Conservation (phyloP, 2,113 vertebrate species). For the Sapajus apella region DNA sequence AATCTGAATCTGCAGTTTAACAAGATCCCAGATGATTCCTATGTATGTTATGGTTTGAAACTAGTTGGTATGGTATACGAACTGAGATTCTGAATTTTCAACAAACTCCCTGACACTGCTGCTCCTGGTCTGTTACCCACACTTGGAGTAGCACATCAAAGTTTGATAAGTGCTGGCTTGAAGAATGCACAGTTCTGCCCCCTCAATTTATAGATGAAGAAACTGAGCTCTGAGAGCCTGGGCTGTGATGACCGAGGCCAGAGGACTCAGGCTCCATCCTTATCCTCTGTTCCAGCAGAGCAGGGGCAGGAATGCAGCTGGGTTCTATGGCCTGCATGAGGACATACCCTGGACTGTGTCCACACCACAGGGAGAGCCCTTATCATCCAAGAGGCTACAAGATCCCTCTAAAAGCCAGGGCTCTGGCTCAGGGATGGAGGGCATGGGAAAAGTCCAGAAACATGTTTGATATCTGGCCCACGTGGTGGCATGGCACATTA, state of each 20-base stretch:
- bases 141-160: not conserved
- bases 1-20: not conserved
- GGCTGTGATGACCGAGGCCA: not conserved
- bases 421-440: not conserved
- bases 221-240: not conserved
- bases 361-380: not conserved
- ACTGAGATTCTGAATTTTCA: not conserved
- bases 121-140: not conserved
- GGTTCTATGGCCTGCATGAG: not conserved
- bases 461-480: not conserved
- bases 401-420: not conserved
- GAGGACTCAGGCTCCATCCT: not conserved
- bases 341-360: not conserved
- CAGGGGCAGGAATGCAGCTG: not conserved
- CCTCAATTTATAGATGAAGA: not conserved
- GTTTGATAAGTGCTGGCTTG: not conserved
- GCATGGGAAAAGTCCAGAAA: not conserved
- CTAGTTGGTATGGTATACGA: too few species aligned
- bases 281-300: not conserved
- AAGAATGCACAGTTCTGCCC: not conserved
- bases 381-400: not conserved
- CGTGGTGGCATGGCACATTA: not conserved
- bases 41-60: not conserved
- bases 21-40: not conserved
- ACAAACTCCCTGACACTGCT: not conserved